Evolutionary conservation across 1,140 invertebrate species (phyloP).

Genomic region (Sycophaga agraensis): DNA sequence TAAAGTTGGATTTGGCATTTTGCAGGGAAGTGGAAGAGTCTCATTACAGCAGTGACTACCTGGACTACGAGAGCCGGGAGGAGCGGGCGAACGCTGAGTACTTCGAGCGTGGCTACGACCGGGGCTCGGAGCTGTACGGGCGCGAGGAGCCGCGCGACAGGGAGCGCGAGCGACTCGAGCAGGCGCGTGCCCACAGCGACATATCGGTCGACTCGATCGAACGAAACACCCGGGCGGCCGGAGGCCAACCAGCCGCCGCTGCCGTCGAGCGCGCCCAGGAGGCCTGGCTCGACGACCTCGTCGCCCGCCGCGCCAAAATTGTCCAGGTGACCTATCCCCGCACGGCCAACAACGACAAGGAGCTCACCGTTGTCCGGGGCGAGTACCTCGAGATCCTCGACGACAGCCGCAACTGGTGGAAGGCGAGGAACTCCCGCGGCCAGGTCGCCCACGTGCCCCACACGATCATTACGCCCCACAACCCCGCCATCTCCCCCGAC

Average conservation of each 20-base stretch:
- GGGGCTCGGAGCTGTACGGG: constrained; percentile 51
- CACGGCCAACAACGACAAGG: constrained; percentile 97
- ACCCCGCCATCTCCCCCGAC: constrained; percentile 43
- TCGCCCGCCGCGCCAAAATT: constrained; percentile 74
- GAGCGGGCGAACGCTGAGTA: constrained; percentile 55
- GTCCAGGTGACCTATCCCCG: constrained; percentile 93
- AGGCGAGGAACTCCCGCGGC: constrained; percentile 85
- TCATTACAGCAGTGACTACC: constrained; percentile 64
- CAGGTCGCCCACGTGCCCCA: constrained; percentile 94
- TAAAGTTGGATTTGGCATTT: not conserved
- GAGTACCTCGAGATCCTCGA: constrained; percentile 95
- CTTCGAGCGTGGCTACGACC: constrained; percentile 57
- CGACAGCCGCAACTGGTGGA: constrained; percentile 98
- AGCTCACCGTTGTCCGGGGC: constrained; percentile 91
- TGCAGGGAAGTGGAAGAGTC: constrained; percentile 55
- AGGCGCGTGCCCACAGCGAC: constrained; percentile 66
- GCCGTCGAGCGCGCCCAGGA: constrained; percentile 56
- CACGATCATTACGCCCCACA: constrained; percentile 86
- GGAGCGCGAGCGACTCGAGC: constrained; percentile 38
- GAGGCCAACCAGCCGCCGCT: constrained; percentile 24
- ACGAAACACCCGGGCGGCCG: constrained; percentile 58
- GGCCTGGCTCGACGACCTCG: constrained; percentile 76
- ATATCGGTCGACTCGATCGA: constrained; percentile 79
- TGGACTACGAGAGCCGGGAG: constrained; percentile 61
- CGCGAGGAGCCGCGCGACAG: constrained; percentile 28